Base-by-base conservation (phyloP, 2,888 invertebrate species). In the Cinara cedri region DNA sequence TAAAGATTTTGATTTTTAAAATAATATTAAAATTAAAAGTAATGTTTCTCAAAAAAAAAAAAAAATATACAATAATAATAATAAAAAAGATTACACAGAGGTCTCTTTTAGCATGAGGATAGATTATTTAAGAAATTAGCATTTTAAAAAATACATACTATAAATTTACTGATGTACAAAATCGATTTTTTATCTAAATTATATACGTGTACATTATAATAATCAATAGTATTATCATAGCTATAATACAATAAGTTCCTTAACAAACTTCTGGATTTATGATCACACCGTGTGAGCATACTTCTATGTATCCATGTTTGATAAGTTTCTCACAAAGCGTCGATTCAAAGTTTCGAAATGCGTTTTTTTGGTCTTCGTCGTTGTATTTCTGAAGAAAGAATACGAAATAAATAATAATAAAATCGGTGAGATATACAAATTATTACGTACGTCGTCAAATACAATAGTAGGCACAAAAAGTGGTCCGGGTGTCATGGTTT, bases 381-480 rank as follows among this genome's bases (percentile, higher is more conserved):
- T 60, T 70, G 60, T 70, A 78, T 10, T 49, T 34, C 78, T 78
- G 11, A 14, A 16, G 1, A 21, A 6, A 24, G 0, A 62, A 70
- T 49, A 34, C 9, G 6, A 10, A 21, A 13, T 2, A 54, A 42
- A 55, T 19, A 62, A 9, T 62, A 14, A 24, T 21, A 16, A 49
- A 66, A 55, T 11, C 10, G 55, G 34, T 55, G 11, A 21, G 11
- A 34, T 34, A 0, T n/a, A 54, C 24, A n/a, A 34, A 3, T 13
- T 44, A 51, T 72, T 9, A 84, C 86, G 86, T 86, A 90, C 90
- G 83, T 86, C 86, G 82, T 88, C 85, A 55, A 88, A 84, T 21
- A 88, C 85, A 71, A 89, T 84, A 0, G 89, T 88, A 0, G 90
- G 90, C 78, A 90, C 85, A 83, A 88, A 89, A 78, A 84, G 85